A percentile compares a stretch with the other conserved stretches of the same genome.
phyloP scores from a whole-genome alignment of 2,113 vertebrate genomes.

The Epinephelus moara region DNA sequence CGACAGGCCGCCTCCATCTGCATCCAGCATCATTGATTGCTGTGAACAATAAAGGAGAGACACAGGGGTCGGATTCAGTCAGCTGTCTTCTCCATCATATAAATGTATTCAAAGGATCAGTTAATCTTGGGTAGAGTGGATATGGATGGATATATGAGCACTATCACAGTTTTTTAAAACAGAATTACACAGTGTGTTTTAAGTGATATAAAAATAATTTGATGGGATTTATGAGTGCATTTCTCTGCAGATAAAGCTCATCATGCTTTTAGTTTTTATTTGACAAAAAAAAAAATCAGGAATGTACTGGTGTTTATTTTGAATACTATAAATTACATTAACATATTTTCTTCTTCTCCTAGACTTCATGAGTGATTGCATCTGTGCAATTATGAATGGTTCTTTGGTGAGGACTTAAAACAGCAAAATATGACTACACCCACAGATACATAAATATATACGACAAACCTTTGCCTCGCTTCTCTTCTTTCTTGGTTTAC shows the following conservation, averaged over 20 bases:
- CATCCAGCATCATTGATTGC: constrained; percentile 88
- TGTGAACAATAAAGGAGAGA: constrained; percentile 46
- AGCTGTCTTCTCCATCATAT: background rate
- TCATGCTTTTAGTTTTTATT: background rate
- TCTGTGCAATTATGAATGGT: background rate
- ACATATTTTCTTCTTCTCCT: background rate
- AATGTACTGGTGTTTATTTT: background rate
- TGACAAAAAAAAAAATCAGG: background rate
- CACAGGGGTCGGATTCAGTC: constrained; percentile 3
- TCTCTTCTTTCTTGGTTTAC: constrained; percentile 94
- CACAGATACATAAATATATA: constrained; percentile 13
- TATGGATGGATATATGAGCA: too few relatives aligned
- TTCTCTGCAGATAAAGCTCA: background rate
- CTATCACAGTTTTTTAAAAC: background rate
- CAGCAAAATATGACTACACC: background rate
- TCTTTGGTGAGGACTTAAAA: background rate
- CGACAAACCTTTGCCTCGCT: constrained; percentile 85
- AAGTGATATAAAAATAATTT: background rate
- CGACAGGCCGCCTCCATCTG: constrained; percentile 89
- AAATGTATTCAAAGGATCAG: background rate
- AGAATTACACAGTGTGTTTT: background rate
- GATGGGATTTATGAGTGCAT: background rate
- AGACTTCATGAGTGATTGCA: background rate
- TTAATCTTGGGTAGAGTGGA: background rate
- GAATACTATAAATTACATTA: background rate